Evolutionary conservation across 2,888 invertebrate species (phyloP).

Genomic region (Pterobdella sp.): DNA sequence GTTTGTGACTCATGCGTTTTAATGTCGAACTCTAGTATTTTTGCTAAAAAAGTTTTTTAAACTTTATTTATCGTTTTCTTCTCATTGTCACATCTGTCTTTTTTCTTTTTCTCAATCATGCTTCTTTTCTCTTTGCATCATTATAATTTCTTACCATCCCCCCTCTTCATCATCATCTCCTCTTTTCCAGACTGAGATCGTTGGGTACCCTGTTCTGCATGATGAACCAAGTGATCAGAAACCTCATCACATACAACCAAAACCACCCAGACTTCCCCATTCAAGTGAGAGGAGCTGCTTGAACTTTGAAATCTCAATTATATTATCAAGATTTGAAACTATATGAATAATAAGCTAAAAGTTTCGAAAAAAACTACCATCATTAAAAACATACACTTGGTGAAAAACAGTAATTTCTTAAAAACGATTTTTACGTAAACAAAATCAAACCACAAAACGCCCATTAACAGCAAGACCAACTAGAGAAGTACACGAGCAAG

Average conservation of each 20-base stretch:
- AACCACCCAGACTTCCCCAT: slow-evolving; percentile 90
- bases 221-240: slow-evolving; percentile 83
- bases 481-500: slow-evolving; percentile 88
- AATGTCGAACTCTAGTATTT: no score
- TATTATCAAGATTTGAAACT: no score
- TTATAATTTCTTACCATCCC: no score
- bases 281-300: slow-evolving; percentile 43
- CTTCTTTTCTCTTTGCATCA: no score
- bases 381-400: neutral
- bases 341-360: no score
- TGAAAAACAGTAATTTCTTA: neutral
- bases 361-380: no score
- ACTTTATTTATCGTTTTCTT: no score
- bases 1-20: neutral
- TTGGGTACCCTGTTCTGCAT: slow-evolving; percentile 92
- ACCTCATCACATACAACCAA: slow-evolving; percentile 84
- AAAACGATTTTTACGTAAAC: neutral
- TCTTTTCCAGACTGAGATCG: slow-evolving; percentile 68
- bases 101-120: no score
- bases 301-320: no score
- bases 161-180: no score
- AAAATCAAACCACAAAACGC: neutral
- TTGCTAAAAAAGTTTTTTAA: no score
- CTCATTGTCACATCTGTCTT: no score
- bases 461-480: slow-evolving; percentile 61